Evolutionary conservation across 2,888 invertebrate genomes (phyloP), one percentile per base, ranked within the genome.

Genomic region (Tachina grossa): DNA sequence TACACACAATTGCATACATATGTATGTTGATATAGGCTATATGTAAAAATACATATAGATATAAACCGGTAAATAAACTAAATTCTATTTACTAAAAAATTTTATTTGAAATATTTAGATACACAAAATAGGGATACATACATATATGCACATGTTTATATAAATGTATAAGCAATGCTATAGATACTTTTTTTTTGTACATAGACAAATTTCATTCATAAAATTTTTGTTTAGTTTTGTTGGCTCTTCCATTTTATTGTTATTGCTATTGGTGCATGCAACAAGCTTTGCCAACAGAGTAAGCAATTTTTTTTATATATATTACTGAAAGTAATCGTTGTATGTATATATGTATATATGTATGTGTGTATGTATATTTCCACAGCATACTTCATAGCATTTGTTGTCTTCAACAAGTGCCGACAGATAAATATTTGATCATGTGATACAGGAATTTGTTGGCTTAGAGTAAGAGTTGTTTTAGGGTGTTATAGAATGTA

Each of bases 1-100:
- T 9, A 76, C 43, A 63, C 11, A 55, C 66, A 51, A 39, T 9
- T n/a, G 13, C 9, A 9, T 5, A n/a, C n/a, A n/a, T n/a, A n/a
- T n/a, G n/a, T n/a, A 9, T 31, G 22, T 22, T 22, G 22, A 39
- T 39, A 14, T n/a, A 49, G 8, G 13, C 11, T 22, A 11, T 47
- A 9, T 31, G 9, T 31, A n/a, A 39, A 31, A 10, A n/a, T 51
- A 49, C 13, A 11, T 19, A 31, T 1, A 69, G 3, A 39, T 31
- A 14, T 0, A 69, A 49, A 61, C 39, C 16, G 59, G 47, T 22
- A 49, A 43, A 80, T 55, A 59, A 83, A 86, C 84, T 69, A 78
- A 78, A 81, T 77, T 86, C 22, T 75, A 78, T 84, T 84, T 83
- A 81, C 74, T 81, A 69, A 63, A 84, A 86, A 78, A 81, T 75